These are phyloP conservation scores for Anas capensis DNA, from an alignment of 2,797 vertebrate species.

Conservation along the genomic window DNA sequence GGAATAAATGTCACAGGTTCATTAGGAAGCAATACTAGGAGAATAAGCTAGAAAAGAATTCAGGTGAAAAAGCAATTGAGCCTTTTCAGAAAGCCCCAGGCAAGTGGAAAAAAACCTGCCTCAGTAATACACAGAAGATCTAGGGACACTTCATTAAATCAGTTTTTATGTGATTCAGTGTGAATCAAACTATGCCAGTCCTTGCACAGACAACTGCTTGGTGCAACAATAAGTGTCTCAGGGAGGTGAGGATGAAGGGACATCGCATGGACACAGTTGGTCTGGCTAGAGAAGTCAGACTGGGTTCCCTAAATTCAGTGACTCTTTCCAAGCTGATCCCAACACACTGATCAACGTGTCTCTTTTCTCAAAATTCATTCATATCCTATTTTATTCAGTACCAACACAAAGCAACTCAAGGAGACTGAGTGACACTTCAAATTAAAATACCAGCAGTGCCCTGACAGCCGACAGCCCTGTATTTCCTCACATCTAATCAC, in stretches of 20 bases:
- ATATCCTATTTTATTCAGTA: conserved; percentile 41
- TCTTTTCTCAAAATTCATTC: conserved; percentile 9
- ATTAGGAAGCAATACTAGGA: neutral
- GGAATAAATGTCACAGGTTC: conserved; percentile 38
- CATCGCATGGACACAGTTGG: neutral
- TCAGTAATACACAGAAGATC: neutral
- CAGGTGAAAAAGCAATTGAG: conserved; percentile 29
- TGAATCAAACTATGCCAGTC: neutral
- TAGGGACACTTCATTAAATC: conserved; percentile 35
- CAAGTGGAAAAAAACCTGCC: conserved; percentile 1
- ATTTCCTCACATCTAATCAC: conserved; percentile 49
- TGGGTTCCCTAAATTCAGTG: neutral
- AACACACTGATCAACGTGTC: neutral
- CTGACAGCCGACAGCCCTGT: neutral
- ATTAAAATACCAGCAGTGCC: conserved; percentile 49
- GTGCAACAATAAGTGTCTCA: neutral
- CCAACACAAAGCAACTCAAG: conserved; percentile 28
- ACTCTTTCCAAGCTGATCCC: neutral
- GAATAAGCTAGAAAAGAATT: conserved; percentile 29
- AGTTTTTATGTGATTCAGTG: neutral
- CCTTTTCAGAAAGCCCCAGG: conserved; percentile 43
- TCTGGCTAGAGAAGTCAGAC: neutral
- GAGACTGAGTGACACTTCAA: conserved; percentile 49
- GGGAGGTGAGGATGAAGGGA: neutral
- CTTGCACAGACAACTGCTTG: neutral